Base-by-base conservation (phyloP, 2,888 invertebrate genomes). In the Xylota segnis region DNA sequence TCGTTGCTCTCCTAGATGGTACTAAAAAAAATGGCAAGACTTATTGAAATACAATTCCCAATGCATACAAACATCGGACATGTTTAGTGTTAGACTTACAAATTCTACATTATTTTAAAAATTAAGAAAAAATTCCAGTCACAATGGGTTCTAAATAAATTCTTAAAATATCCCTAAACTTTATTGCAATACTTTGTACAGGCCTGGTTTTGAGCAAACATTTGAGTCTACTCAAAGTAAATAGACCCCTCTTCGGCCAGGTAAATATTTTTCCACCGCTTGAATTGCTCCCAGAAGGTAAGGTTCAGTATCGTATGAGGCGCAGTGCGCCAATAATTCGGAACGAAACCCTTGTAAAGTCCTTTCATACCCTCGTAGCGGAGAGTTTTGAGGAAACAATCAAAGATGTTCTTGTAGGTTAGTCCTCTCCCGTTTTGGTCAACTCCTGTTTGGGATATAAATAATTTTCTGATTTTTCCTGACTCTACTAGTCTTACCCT, bases 251-350 rank as follows among this genome's bases (percentile, higher is more conserved):
- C 88, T 6, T 88, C 88, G n/a, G 87, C 18, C 34, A 88, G 43
- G 52, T 88, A 89, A 61, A 88, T 71, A 66, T 88, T 71, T 63
- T 88, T 88, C 88, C 88, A 89, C 23, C 87, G 88, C 68, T 89
- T 90, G 77, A 93, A 89, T 88, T 93, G 89, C 88, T 96, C 96
- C 95, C 97, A 97, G 90, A 97, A 95, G 71, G 96, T 94, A 65
- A 97, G 93, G 81, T 95, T 96, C 0, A 97, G 91, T 9, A 96
- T 94, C 0, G 96, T 96, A 89, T 97, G 97, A 0, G 97, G 97
- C 3, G 96, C 96, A 89, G 96, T 94, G 87, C 97, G 93, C 87
- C 96, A 92, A 92, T 96, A 96, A 2, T 95, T 94, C 0, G 96
- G 96, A 7, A 95, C 94, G 89, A 96, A 93, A 4, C 96, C 97